Conservation (phyloP, 2,113 vertebrate genomes). For the Corvus moneduloides region DNA sequence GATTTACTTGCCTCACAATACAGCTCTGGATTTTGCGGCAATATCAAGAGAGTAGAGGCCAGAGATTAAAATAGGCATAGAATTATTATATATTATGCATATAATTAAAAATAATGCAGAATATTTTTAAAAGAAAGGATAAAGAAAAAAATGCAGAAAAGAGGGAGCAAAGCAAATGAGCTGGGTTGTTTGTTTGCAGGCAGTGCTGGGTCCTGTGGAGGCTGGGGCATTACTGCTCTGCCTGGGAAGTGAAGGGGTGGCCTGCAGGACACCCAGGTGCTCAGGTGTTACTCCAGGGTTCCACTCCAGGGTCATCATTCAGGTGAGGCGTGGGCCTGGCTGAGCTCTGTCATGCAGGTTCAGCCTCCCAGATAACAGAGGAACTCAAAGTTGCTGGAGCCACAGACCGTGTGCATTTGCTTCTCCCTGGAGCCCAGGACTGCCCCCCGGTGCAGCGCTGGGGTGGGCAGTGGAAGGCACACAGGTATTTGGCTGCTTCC, state of each 20-base stretch:
- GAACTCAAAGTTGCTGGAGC: neutral
- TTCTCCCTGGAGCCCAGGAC: neutral
- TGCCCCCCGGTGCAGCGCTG: neutral
- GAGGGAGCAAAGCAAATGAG: neutral
- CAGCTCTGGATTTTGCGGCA: neutral
- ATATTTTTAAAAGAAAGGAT: neutral
- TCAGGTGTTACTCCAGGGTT: neutral
- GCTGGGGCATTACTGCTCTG: fast-evolving
- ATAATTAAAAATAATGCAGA: neutral
- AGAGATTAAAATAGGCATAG: neutral
- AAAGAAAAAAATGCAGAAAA: neutral
- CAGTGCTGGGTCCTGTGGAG: neutral
- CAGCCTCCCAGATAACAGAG: neutral
- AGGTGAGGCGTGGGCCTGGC: fast-evolving
- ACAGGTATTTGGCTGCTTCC: neutral
- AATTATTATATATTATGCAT: neutral
- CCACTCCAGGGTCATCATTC: too few relatives aligned
- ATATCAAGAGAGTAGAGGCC: neutral
- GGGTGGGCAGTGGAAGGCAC: neutral
- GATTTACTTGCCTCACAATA: neutral
- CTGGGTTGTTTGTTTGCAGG: neutral
- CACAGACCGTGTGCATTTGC: neutral
- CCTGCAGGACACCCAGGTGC: neutral
- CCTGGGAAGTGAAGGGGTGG: fast-evolving
- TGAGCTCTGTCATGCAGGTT: neutral